Evolutionary conservation across 2,797 vertebrate genomes (phyloP).

Genomic region (Menidia menidia): DNA sequence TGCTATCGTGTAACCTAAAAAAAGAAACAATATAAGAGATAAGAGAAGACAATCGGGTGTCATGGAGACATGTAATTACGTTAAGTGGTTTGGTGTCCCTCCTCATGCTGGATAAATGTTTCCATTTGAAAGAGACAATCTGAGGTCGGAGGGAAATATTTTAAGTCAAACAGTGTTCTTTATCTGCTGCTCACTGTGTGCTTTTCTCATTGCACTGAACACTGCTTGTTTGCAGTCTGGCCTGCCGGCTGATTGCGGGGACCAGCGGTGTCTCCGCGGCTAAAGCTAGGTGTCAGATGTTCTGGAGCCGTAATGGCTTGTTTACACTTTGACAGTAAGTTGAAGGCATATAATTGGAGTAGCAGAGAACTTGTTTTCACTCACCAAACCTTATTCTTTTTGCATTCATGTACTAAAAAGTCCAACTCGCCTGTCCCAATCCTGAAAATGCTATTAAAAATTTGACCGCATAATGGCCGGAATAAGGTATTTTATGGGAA

Average conservation of each 20-base stretch:
- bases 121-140: constrained; percentile 35
- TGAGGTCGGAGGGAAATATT: constrained; percentile 37
- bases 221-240: constrained; percentile 28
- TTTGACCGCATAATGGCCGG: not conserved
- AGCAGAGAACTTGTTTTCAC: constrained; percentile 40
- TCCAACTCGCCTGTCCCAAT: not conserved
- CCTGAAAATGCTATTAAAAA: not conserved
- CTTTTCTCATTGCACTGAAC: constrained; percentile 34
- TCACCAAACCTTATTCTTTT: constrained; percentile 18
- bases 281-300: constrained; percentile 44
- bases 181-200: constrained; percentile 13
- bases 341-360: constrained; percentile 39
- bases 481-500: constrained; percentile 2
- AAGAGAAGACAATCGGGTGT: constrained; percentile 45
- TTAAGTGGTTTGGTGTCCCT: constrained; percentile 7
- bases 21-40: constrained; percentile 39
- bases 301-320: constrained; percentile 47
- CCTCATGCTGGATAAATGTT: constrained; percentile 31
- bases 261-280: constrained; percentile 12
- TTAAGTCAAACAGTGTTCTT: constrained; percentile 26
- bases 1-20: constrained; percentile 95
- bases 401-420: constrained; percentile 25
- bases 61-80: constrained; percentile 48
- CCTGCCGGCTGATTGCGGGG: constrained; percentile 32
- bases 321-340: constrained; percentile 44